Conservation (phyloP, 2,797 vertebrate genomes). For the Danio kyathit region DNA sequence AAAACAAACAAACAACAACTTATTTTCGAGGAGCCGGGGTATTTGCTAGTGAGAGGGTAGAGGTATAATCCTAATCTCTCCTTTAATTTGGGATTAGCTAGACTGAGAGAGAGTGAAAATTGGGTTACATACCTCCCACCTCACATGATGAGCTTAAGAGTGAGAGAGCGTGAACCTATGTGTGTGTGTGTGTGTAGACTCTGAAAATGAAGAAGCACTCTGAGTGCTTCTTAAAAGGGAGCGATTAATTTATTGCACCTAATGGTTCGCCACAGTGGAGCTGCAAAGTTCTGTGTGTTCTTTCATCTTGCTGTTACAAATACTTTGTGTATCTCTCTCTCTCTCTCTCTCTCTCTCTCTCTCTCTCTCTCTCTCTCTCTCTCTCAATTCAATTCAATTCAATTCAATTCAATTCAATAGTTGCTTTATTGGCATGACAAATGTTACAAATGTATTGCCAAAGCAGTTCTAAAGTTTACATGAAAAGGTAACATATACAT, state of each 20-base stretch:
- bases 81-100: constrained; percentile 52
- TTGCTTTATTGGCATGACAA: too few relatives aligned
- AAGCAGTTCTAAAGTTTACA: too few relatives aligned
- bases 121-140: constrained; percentile 48
- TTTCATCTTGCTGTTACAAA: neutral
- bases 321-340: neutral
- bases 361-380: neutral
- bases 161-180: constrained; percentile 9
- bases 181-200: constrained; percentile 12
- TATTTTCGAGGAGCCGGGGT: neutral
- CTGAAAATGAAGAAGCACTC: constrained; percentile 25
- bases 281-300: constrained; percentile 7
- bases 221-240: neutral
- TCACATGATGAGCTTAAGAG: constrained; percentile 39
- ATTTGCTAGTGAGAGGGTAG: constrained; percentile 20
- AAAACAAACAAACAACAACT: constrained; percentile 15
- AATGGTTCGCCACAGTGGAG: constrained; percentile 13
- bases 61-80: constrained; percentile 46
- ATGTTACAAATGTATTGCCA: too few relatives aligned
- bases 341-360: neutral
- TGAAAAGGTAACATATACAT: too few relatives aligned
- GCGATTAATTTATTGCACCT: constrained; percentile 7
- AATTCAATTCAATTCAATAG: too few relatives aligned
- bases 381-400: too few relatives aligned
- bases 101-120: constrained; percentile 38